These are phyloP conservation scores for Bombus haemorrhoidalis DNA, from an alignment of 1,140 invertebrate genomes.

Conservation along the genomic window DNA sequence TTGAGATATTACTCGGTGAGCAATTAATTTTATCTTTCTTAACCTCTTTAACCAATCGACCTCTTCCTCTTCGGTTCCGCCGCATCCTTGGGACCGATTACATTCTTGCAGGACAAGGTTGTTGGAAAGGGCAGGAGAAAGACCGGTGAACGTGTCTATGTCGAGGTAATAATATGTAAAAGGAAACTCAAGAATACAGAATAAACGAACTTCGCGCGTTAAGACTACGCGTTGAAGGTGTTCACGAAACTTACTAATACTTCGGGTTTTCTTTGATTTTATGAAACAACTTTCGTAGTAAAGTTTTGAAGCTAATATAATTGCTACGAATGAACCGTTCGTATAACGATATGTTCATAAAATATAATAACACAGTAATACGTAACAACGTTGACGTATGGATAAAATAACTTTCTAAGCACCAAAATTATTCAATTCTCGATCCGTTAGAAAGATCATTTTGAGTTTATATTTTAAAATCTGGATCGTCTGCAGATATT, in stretches of 20 bases:
- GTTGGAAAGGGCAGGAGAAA: constrained; percentile 49
- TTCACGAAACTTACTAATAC: not conserved
- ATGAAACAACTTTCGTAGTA: not conserved
- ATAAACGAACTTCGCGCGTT: constrained; percentile 9
- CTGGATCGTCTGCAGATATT: not conserved
- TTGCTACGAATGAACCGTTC: not conserved
- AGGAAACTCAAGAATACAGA: constrained; percentile 18
- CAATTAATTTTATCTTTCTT: constrained; percentile 52
- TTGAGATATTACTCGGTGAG: constrained; percentile 27
- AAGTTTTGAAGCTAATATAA: not conserved
- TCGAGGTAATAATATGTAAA: constrained; percentile 40
- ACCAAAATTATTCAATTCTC: no score
- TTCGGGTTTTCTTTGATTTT: not conserved
- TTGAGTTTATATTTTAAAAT: not conserved
- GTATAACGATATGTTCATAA: not conserved
- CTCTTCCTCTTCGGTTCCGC: constrained; percentile 28
- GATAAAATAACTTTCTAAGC: no score
- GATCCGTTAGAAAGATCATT: no score
- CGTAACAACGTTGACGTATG: no score
- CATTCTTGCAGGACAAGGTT: constrained; percentile 53
- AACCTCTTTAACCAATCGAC: constrained; percentile 40
- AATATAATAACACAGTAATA: no score
- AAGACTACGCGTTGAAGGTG: not conserved
- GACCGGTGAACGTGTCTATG: constrained; percentile 47
- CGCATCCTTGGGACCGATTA: constrained; percentile 49